Base-by-base conservation (phyloP, 2,797 vertebrate genomes). In the Coreius guichenoti region DNA sequence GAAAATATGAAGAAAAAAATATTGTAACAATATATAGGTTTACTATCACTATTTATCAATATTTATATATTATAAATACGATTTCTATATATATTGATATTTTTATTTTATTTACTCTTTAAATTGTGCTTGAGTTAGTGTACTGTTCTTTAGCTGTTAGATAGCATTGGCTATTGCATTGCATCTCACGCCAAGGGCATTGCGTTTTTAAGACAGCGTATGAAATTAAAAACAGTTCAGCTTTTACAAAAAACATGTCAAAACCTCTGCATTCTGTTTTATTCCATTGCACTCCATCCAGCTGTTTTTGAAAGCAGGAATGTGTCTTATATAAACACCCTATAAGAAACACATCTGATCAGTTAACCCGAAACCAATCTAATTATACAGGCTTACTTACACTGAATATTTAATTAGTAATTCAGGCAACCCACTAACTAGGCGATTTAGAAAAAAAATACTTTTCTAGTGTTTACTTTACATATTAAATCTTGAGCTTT, bases 251-350 rank as follows among this genome's bases (percentile, higher is more conserved):
- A 8, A 8, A 6, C 16, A 49, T n/a, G 31, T 14, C 47, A 36
- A 21, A 39, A 76, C 31, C 74, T 76, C 21, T 58, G 74, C 74
- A n/a, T 77, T 77, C 31, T n/a, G 29, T 39, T 58, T 39, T n/a
- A 39, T 58, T 77, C 33, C 31, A n/a, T n/a, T 77, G 21, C 54
- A 33, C 31, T 76, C 19, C 6, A 39, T 76, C 51, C 74, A 77
- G 51, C 51, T 77, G 74, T 58, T 77, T 65, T 36, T 58, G 33
- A 77, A 77, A 56, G 51, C 74, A 77, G 58, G 74, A 54, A 58
- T 54, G 33, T 58, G 23, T 39, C 74, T 58, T 58, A 58, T 39
- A 26, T 77, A 77, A 58, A 77, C 51, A 26, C 8, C 4, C 31
- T 39, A 17, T 76, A 56, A 56, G 51, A 58, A 58, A 39, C 74